Evolutionary conservation across 2,113 vertebrate species (phyloP), one percentile per base, ranked within the genome.

Genomic region (Solenodon paradoxus): DNA sequence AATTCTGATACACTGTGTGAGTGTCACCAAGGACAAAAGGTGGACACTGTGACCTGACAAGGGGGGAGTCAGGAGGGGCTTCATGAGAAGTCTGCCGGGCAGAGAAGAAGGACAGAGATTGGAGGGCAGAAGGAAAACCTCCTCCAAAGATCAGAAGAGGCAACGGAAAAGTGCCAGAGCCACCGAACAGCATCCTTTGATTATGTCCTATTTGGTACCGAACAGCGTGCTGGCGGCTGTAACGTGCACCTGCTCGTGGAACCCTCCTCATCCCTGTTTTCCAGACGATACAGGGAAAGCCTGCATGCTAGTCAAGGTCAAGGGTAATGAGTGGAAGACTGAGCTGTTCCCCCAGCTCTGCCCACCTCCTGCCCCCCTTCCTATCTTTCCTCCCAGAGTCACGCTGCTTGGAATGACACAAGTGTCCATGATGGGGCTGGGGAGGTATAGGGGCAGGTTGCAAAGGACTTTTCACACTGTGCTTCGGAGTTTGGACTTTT

Each of bases 401-500:
- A 0, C 45, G 1, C 81, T 72, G 59, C 71, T 85, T 57, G 32
- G 47, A 77, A 22, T 53, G 66, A 55, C 79, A 63, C 1, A 1
- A 32, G 9, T 1, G 0, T 32, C 30, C 38, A 35, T 38, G 77
- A 26, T 7, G 63, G n/a, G 53, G n/a, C 63, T 51, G 66, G 88
- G 32, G 78, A 47, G 8, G 63, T 7, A 45, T 1, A 28, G 63
- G 35, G 42, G 28, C 47, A 20, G 90, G 55, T 47, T 30, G 83
- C 83, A 28, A 55, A 96, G 88, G 87, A 61, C 94, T 71, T 40
- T 57, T 35, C 85, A 19, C 45, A 49, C 55, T 89, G 87, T 68
- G 92, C 32, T 78, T 19, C 13, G 1, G 90, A 63, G 69, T 71
- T 53, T 53, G 64, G 77, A 84, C 92, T 55, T 90, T 49, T 80